Evolutionary conservation across 2,888 invertebrate genomes (phyloP), one percentile per base, ranked within the genome.

Genomic region (Aquatica leii): DNA sequence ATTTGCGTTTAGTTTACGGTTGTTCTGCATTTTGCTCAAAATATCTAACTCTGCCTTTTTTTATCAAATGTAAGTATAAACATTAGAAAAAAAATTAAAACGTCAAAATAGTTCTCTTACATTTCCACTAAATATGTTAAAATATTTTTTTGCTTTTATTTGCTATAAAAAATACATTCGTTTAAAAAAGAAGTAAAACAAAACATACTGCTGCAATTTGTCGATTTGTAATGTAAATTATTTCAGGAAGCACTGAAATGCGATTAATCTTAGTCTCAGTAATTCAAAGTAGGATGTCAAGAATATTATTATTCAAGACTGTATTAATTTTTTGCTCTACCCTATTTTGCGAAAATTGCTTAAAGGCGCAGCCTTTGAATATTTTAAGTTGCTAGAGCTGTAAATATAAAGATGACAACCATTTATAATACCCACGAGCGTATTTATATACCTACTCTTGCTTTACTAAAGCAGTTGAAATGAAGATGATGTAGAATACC

Each of bases 231-330:
- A 65, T 55, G 61, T 31, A 61, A 65, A 65, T 61, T 62, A 62
- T 62, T 54, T 59, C 43, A 62, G 54, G 54, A 65, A 62, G 62
- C 61, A 40, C 59, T 54, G 62, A 59, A 62, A 52, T 50, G 59
- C 59, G 58, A 65, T 65, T 65, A 65, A 65, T 65, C 65, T 62
- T 51, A 55, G 65, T 62, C 62, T 37, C 59, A 56, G 50, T 59
- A 65, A 61, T 62, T 55, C 58, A 51, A 49, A 50, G 55, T 58
- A 24, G 54, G 49, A 58, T 62, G 65, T 59, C 65, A 59, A 51
- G 61, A 58, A 62, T 65, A 65, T 62, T 62, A 60, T 65, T 65
- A 54, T 65, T 65, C 58, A 59, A 51, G 56, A 61, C 65, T 60
- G 58, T 60, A 61, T 57, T 61, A 61, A 61, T 65, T 61, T 60